Evolutionary conservation across 2,888 invertebrate genomes (phyloP), one percentile per base, ranked within the genome.

Genomic region (Lutraria lutraria): DNA sequence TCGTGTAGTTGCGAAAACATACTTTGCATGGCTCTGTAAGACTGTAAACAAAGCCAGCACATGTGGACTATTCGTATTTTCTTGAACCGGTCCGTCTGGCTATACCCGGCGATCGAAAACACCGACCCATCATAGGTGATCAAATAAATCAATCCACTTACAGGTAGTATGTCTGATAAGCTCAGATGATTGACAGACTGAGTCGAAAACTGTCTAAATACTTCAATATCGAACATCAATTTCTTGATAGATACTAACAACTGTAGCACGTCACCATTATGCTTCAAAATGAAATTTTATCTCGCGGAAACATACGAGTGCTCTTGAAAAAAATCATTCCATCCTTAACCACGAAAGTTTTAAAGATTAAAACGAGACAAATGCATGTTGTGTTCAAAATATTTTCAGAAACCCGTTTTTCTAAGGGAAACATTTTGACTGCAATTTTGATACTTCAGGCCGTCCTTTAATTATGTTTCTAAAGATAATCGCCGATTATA

Each of bases 131-230:
- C 88, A 86, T 82, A 85, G 56, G 84, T 79, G 90, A 89, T 90
- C 88, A 81, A 88, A 92, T 92, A 92, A 90, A 92, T 92, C 92
- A 92, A 92, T 92, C 90, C 76, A 80, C 79, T 87, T 84, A 85
- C 87, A 88, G 88, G 90, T 87, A 82, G 85, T 83, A 86, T 90
- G 90, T 87, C 89, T 89, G 90, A 90, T 92, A 92, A 86, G 80
- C 92, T 52, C 21, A 16, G 25, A 29, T 89, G 90, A 90, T 88
- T 92, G 92, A 92, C 92, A 88, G 81, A 87, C 90, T 80, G 88
- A 90, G 89, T 87, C 87, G 87, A 87, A 80, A 81, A 56, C 79
- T 86, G 92, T 90, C 90, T 86, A 89, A 89, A 91, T 85, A 82
- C 72, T 76, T 84, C 76, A 76, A 84, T 84, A 84, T 84, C 84